A percentile compares a stretch with the other conserved stretches of the same genome.
phyloP scores from a whole-genome alignment of 2,113 vertebrate species.

The Sebastes schlegelii region DNA sequence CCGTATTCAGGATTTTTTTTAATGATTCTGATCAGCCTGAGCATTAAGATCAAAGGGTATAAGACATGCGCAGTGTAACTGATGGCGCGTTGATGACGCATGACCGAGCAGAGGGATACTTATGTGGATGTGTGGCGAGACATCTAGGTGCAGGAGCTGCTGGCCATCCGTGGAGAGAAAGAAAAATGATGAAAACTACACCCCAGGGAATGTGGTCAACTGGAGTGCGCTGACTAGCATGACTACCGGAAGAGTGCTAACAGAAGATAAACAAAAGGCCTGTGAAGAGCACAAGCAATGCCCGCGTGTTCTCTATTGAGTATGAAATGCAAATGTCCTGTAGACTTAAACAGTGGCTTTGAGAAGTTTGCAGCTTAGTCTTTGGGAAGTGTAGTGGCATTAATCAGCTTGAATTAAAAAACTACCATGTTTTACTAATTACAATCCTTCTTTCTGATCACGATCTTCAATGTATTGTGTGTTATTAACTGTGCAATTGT shows the following conservation, averaged over 20 bases:
- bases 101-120: too few relatives aligned
- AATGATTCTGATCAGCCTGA: too few relatives aligned
- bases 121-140: slow-evolving; percentile 50
- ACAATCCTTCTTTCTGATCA: neutral
- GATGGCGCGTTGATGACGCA: too few relatives aligned
- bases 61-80: too few relatives aligned
- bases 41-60: too few relatives aligned
- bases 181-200: slow-evolving; percentile 32
- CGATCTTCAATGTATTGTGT: neutral
- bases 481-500: neutral
- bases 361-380: neutral
- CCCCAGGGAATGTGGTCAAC: slow-evolving; percentile 72
- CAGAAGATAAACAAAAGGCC: slow-evolving; percentile 23
- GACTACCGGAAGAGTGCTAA: slow-evolving; percentile 34
- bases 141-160: too few relatives aligned
- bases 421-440: neutral
- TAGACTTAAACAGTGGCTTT: neutral
- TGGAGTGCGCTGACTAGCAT: slow-evolving; percentile 62
- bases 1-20: too few relatives aligned
- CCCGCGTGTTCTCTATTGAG: neutral
- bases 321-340: neutral
- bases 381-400: neutral
- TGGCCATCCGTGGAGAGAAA: slow-evolving; percentile 36
- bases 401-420: neutral
- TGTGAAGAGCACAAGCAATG: neutral